Base-by-base conservation (phyloP, 2,888 invertebrate genomes). In the Drosophila tripunctata region DNA sequence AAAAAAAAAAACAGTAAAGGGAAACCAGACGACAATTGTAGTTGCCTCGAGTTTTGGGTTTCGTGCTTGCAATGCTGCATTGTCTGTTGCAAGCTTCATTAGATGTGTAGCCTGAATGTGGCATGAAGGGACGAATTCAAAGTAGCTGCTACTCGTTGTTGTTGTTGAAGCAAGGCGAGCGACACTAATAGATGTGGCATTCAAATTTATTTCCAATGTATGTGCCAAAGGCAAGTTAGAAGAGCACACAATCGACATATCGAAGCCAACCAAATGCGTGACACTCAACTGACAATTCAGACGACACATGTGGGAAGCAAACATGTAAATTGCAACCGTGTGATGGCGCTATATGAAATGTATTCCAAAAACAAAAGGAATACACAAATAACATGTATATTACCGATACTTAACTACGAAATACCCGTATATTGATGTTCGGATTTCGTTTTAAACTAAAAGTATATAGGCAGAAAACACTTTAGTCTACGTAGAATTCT, bases 51-150 rank as follows among this genome's bases (percentile, higher is more conserved):
- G 12, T 7, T 51, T 30, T 19, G 19, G 38, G 51, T 30, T 36
- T 33, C 35, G 22, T 31, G 30, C 21, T 33, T 19, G 17, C 30
- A 7, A 17, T 17, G 38, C 41, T 56, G 65, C 55, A 69, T 69
- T 72, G 70, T 76, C 75, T 70, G 79, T 45, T 51, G 76, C 71
- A 76, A 78, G 76, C 76, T 78, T 76, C 76, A 78, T 76, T 76
- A 76, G 75, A 64, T 54, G 75, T 61, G 22, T 31, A 33, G 15
- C 31, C 24, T 14, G 38, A 27, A n/a, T 12, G 41, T 0, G 12
- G 47, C 30, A 40, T 38, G 33, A 40, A 31, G 27, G 5, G 17
- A 36, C 31, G 15, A 38, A 10, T 43, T 15, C 15, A 22, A 12
- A 31, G 22, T 31, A 24, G 60, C n/a, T 24, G 30, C 47, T 30